Conservation (phyloP, 2,888 invertebrate genomes). For the Cosmopolites sordidus region DNA sequence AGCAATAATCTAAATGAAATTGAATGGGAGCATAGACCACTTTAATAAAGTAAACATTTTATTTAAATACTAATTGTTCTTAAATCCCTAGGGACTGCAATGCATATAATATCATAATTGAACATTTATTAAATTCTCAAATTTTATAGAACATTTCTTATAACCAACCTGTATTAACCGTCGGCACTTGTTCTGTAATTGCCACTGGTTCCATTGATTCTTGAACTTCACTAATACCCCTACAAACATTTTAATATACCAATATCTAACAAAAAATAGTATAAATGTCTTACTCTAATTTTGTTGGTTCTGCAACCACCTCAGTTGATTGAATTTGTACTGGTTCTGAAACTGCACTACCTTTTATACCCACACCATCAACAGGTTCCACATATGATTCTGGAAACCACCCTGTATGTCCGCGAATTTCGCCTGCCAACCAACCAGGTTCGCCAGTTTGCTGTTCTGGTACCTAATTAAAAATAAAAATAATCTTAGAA, state of each 20-base stretch:
- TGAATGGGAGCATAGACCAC: too few species aligned
- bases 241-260: conserved; percentile 38
- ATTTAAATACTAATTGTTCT: too few species aligned
- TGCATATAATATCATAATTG: too few species aligned
- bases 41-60: too few species aligned
- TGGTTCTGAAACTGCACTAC: conserved; percentile 18
- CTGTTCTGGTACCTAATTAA: conserved; percentile 59
- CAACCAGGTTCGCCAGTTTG: conserved; percentile 96
- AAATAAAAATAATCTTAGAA: conserved; percentile 3
- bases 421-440: conserved; percentile 87
- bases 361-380: conserved; percentile 48
- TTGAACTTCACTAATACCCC: conserved; percentile 71
- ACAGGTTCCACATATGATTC: conserved; percentile 88
- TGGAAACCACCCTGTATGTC: conserved; percentile 94
- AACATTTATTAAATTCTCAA: too few species aligned
- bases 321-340: conserved; percentile 46
- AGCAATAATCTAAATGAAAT: too few species aligned
- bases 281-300: conserved; percentile 52
- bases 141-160: too few species aligned
- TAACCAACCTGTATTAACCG: conserved; percentile 2
- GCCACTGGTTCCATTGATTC: conserved; percentile 41
- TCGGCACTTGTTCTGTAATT: background rate
- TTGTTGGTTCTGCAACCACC: conserved; percentile 37
- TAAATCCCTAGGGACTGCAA: too few species aligned
- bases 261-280: conserved; percentile 3